A percentile compares a stretch with the other conserved stretches of the same genome.
Evolutionary conservation across 2,113 vertebrate species (phyloP).

Genomic region (Neodon shergylaensis): DNA sequence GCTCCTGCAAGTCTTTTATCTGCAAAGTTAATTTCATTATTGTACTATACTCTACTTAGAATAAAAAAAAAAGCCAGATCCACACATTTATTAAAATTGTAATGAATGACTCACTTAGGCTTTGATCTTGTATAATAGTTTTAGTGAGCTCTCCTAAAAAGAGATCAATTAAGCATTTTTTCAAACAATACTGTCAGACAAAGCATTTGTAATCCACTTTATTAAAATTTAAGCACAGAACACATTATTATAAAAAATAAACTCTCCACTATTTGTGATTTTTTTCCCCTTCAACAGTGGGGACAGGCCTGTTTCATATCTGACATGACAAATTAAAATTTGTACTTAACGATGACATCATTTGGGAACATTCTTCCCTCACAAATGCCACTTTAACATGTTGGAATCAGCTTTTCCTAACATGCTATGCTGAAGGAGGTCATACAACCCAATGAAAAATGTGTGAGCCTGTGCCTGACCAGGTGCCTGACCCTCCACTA

Average conservation of each 20-base stretch:
- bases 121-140: constrained; percentile 58
- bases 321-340: constrained; percentile 55
- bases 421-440: background rate
- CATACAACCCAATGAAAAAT: background rate
- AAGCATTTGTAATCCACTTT: constrained; percentile 40
- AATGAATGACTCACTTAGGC: constrained; percentile 68
- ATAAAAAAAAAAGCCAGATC: constrained; percentile 65
- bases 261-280: background rate
- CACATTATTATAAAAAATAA: constrained; percentile 62
- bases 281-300: background rate
- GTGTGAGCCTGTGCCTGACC: background rate
- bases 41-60: constrained; percentile 57
- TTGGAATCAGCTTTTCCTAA: background rate
- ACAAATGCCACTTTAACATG: background rate
- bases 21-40: constrained; percentile 73
- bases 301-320: constrained; percentile 29
- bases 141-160: constrained; percentile 54
- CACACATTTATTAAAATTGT: constrained; percentile 78
- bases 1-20: constrained; percentile 55
- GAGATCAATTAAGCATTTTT: constrained; percentile 57
- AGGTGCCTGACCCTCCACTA: background rate
- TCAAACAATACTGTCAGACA: constrained; percentile 50
- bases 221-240: constrained; percentile 41
- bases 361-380: background rate
- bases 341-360: background rate